phyloP scores from a whole-genome alignment of 2,113 vertebrate genomes.

The Strigops habroptila region DNA sequence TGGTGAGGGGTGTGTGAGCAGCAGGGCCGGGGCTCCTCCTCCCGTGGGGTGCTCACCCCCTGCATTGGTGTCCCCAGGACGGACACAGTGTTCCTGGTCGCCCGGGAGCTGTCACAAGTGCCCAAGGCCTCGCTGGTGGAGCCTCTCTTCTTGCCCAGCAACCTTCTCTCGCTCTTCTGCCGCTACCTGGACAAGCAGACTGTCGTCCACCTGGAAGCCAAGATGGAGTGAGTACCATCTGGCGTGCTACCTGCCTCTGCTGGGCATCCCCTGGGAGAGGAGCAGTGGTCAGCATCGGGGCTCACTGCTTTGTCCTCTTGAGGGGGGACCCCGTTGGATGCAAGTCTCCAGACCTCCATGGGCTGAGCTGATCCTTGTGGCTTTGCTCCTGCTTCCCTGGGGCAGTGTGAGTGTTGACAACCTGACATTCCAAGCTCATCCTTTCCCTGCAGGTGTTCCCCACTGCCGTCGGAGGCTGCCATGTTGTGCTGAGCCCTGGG shows the following conservation, averaged over 20 bases:
- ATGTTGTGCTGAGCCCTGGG: neutral
- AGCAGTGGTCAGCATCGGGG: accelerated
- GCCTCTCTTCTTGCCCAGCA: constrained; percentile 87
- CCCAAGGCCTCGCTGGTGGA: constrained; percentile 82
- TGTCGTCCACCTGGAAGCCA: constrained; percentile 84
- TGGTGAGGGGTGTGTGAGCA: constrained; percentile 74
- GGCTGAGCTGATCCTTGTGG: neutral
- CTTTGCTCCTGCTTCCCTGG: neutral
- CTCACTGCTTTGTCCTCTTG: neutral
- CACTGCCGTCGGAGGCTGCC: neutral
- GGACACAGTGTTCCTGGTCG: constrained; percentile 85
- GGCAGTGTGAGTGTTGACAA: neutral
- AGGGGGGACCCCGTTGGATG: accelerated
- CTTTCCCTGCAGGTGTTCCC: neutral
- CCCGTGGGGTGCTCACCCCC: accelerated
- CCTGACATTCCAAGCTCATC: accelerated
- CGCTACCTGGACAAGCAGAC: constrained; percentile 91
- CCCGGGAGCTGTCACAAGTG: constrained; percentile 83
- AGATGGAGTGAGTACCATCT: constrained; percentile 82
- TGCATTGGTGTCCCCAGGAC: constrained; percentile 76
- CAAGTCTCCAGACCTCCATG: neutral
- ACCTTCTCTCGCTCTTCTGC: constrained; percentile 91
- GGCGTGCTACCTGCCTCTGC: neutral
- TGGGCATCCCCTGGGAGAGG: neutral
- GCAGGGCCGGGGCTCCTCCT: accelerated